A percentile compares a stretch with the other conserved stretches of the same genome.
phyloP scores from a whole-genome alignment of 2,888 invertebrate species.

The Geotrupes spiniger region DNA sequence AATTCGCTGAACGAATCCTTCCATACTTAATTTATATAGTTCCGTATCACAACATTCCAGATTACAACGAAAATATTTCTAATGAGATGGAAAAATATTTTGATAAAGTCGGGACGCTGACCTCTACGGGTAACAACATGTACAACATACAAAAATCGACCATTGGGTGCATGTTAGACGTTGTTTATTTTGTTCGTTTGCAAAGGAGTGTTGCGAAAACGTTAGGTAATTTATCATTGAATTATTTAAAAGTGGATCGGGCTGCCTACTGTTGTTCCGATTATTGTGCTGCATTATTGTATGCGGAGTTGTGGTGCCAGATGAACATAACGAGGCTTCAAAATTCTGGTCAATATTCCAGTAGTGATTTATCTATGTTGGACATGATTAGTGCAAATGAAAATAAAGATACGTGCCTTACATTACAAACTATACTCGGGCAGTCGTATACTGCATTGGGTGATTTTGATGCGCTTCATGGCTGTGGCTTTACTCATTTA shows the following conservation, averaged over 20 bases:
- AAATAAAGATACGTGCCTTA: conserved; percentile 49
- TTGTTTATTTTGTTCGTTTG: conserved; percentile 66
- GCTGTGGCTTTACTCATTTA: conserved; percentile 70
- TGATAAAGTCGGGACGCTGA: conserved; percentile 54
- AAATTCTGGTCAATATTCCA: neutral
- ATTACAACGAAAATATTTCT: conserved; percentile 47
- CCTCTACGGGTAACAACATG: conserved; percentile 40
- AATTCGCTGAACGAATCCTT: conserved; percentile 28
- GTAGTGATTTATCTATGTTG: conserved; percentile 31
- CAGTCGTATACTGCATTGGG: conserved; percentile 72
- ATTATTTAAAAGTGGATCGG: conserved; percentile 72
- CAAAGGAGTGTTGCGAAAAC: conserved; percentile 40
- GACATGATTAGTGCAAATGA: conserved; percentile 51
- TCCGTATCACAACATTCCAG: conserved; percentile 31
- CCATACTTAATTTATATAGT: conserved; percentile 17
- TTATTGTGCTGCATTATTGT: conserved; percentile 72
- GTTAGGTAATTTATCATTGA: conserved; percentile 54
- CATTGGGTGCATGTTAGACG: conserved; percentile 64
- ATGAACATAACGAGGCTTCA: conserved; percentile 28
- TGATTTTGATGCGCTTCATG: conserved; percentile 73
- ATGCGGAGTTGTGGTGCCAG: conserved; percentile 65
- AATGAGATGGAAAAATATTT: conserved; percentile 60
- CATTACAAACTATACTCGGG: conserved; percentile 59
- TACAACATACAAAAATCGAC: conserved; percentile 54
- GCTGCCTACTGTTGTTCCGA: conserved; percentile 74